Base-by-base conservation (phyloP, 2,888 invertebrate species). In the Hipparchia semele region DNA sequence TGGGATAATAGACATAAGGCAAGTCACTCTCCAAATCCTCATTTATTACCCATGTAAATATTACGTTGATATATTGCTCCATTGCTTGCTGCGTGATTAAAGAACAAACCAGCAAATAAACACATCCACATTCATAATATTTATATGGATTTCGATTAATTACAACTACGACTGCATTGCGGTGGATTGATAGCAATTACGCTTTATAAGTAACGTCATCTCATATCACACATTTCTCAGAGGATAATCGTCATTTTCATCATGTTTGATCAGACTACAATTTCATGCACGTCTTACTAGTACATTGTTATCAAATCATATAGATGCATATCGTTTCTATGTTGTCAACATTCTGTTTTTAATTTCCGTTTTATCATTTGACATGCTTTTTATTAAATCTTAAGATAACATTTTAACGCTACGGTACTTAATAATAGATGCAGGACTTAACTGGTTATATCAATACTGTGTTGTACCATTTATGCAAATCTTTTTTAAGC, bases 251-350 rank as follows among this genome's bases (percentile, higher is more conserved):
- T 0, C 46, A 51, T 46, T 51, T 49, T 49, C 59, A 68, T 59
- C 59, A 59, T 49, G 33, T 49, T 68, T 33, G 59, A 59, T 68
- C 68, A 59, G 49, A 58, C 10, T 13, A 8, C 51, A 5, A 65
- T 33, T 51, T 51, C 64, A 64, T 51, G 51, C 23, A 8, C 23
- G 51, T 51, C n/a, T 23, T 62, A n/a, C 61, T 7, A 39, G 12
- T 60, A 12, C 49, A 23, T 65, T 10, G 45, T 54, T 46, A 67
- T 45, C 56, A 67, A 56, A 56, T 65, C 23, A 53, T 65, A 10
- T 8, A 49, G 5, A 39, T 23, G 23, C 23, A 23, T 33, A 65
- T 51, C 9, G 51, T 9, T 51, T 64, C 64, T 8, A 23, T 46
- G 10, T 8, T 46, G 46, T 13, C 45, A 46, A n/a, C 13, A 7